These are phyloP conservation scores for Netelia inedita DNA, from an alignment of 2,888 invertebrate species.

Conservation along the genomic window DNA sequence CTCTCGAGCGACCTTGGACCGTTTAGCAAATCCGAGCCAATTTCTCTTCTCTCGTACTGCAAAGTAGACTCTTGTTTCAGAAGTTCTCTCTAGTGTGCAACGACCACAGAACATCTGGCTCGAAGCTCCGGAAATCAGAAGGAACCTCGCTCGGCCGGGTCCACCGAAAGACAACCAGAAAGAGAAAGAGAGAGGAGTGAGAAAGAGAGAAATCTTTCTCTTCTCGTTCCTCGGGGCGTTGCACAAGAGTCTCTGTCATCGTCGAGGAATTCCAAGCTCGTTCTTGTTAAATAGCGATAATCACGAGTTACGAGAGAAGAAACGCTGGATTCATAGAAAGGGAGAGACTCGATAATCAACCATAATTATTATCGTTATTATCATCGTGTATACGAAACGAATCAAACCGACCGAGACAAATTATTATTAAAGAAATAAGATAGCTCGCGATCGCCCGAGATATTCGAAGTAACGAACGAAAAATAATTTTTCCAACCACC, in stretches of 20 bases:
- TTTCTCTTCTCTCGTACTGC: constrained; percentile 13
- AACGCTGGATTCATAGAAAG: background rate
- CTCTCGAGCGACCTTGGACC: constrained; percentile 62
- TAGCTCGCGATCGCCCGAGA: background rate
- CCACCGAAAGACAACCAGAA: constrained; percentile 21
- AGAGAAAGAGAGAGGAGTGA: background rate
- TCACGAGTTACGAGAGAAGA: constrained; percentile 36
- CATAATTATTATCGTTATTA: background rate
- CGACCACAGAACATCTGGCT: constrained; percentile 54
- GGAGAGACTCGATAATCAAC: background rate
- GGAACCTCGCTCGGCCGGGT: constrained; percentile 49
- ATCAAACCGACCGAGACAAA: background rate
- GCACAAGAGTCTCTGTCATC: constrained; percentile 71
- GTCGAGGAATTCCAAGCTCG: constrained; percentile 75
- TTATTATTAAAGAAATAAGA: constrained; percentile 5
- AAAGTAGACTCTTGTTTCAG: constrained; percentile 41
- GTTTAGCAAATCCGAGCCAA: constrained; percentile 49
- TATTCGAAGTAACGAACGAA: too few species aligned
- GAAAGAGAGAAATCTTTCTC: constrained; percentile 16
- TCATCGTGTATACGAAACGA: background rate
- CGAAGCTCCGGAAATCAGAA: constrained; percentile 65
- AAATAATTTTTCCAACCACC: too few species aligned
- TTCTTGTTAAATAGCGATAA: constrained; percentile 59
- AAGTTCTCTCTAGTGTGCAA: constrained; percentile 21
- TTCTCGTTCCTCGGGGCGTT: constrained; percentile 23